These are phyloP conservation scores for Pelodytes ibericus DNA, from an alignment of 2,797 vertebrate species.

Conservation along the genomic window DNA sequence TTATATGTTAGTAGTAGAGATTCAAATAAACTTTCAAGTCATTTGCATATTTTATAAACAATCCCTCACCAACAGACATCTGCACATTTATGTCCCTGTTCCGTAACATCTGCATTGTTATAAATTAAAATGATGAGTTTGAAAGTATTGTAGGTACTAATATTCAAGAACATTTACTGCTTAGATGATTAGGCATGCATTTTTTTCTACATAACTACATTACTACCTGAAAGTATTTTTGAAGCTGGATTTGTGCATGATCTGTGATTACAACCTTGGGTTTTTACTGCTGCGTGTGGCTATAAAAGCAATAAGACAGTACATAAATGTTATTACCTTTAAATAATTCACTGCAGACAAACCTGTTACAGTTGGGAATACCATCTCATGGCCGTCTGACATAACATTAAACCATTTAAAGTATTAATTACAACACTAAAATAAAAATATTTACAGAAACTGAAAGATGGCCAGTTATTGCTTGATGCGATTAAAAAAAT, in stretches of 20 bases:
- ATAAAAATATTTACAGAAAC: slow-evolving; percentile 4
- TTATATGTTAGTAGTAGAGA: slow-evolving; percentile 49
- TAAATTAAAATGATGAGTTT: slow-evolving; percentile 65
- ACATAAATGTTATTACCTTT: slow-evolving; percentile 57
- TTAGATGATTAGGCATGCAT: slow-evolving; percentile 47
- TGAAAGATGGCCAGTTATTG: background rate
- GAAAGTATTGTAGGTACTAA: slow-evolving; percentile 43
- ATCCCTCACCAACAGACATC: slow-evolving; percentile 63
- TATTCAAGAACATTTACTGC: slow-evolving; percentile 55
- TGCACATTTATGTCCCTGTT: slow-evolving; percentile 65
- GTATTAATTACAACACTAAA: slow-evolving; percentile 46
- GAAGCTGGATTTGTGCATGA: slow-evolving; percentile 51
- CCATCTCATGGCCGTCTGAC: slow-evolving; percentile 27
- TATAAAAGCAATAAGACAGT: slow-evolving; percentile 56
- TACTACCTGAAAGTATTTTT: slow-evolving; percentile 46
- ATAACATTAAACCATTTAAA: slow-evolving; percentile 45
- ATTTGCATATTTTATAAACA: slow-evolving; percentile 66
- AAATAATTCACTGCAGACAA: slow-evolving; percentile 54
- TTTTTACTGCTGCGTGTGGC: slow-evolving; percentile 51
- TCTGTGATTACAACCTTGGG: slow-evolving; percentile 51
- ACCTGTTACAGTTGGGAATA: slow-evolving; percentile 40
- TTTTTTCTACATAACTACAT: slow-evolving; percentile 40
- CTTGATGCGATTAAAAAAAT: too few species aligned
- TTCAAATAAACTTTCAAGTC: slow-evolving; percentile 61
- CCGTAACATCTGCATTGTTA: slow-evolving; percentile 66